Evolutionary conservation across 2,797 vertebrate genomes (phyloP).

Genomic region (Gobionotothen gibberifrons): DNA sequence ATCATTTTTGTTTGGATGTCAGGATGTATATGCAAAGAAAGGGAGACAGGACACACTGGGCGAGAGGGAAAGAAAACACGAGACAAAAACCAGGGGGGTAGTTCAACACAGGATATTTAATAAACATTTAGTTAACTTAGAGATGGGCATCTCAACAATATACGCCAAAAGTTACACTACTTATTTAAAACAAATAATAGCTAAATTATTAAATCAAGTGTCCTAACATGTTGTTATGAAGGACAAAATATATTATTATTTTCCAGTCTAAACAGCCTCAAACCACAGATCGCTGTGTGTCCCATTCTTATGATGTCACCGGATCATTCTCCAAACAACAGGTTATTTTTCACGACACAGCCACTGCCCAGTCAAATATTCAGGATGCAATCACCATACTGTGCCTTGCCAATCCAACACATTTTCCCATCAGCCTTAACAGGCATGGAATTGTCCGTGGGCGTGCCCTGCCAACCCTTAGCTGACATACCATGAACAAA

Average conservation of each 20-base stretch:
- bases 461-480: constrained; percentile 15
- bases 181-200: neutral
- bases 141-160: neutral
- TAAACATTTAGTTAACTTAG: neutral
- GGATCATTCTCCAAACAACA: constrained; percentile 7
- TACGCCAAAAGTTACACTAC: neutral
- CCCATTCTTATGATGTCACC: neutral
- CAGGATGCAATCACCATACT: neutral
- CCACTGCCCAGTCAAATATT: neutral
- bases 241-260: neutral
- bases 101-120: constrained; percentile 13
- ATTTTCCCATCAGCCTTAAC: constrained; percentile 17
- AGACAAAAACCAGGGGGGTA: neutral
- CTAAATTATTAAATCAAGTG: neutral
- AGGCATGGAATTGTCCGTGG: constrained; percentile 4
- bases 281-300: neutral
- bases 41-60: constrained; percentile 10
- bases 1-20: constrained; percentile 57
- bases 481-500: neutral
- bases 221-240: neutral
- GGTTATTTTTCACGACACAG: constrained; percentile 6
- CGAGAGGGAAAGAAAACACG: constrained; percentile 2
- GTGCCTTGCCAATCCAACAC: constrained; percentile 17
- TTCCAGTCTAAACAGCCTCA: neutral
- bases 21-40: constrained; percentile 36